Percentiles rank a stretch among this genome's conserved stretches.
Conservation (phyloP, 2,113 vertebrate genomes). For the Patagioenas fasciata region DNA sequence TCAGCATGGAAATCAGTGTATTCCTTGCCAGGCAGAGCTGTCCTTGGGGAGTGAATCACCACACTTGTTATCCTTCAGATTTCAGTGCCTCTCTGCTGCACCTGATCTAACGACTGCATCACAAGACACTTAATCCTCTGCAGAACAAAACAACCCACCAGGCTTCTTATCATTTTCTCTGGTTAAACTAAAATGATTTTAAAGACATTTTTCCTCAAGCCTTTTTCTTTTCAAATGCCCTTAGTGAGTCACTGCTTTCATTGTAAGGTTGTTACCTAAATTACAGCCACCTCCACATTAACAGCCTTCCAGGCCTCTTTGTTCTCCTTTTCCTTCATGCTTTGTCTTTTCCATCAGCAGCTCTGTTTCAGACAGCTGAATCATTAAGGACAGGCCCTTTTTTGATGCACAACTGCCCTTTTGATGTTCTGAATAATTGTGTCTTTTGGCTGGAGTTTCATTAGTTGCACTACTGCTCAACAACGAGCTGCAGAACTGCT, state of each 20-base stretch:
- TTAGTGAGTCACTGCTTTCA: constrained; percentile 39
- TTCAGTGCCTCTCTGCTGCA: neutral
- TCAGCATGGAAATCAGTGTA: neutral
- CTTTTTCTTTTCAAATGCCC: neutral
- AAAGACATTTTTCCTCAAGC: neutral
- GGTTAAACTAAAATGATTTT: neutral
- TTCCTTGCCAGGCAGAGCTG: neutral
- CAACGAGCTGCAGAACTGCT: neutral
- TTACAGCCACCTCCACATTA: constrained; percentile 41
- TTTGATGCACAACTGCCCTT: neutral
- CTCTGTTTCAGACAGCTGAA: neutral
- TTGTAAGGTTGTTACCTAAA: constrained; percentile 13
- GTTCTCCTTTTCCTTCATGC: constrained; percentile 18
- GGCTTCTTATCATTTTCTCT: neutral
- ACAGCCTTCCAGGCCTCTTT: constrained; percentile 34
- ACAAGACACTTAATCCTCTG: neutral
- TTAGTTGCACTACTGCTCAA: neutral
- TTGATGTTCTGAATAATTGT: neutral
- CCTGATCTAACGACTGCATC: neutral
- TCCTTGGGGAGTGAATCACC: neutral
- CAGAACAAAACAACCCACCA: neutral
- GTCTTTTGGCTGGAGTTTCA: neutral
- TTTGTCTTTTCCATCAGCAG: constrained; percentile 1
- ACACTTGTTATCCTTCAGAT: neutral
- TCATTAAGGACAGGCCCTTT: neutral